Percentiles rank a stretch among this genome's conserved stretches.
Evolutionary conservation across 2,113 vertebrate species (phyloP).

Genomic region (Bubalus kerabau): DNA sequence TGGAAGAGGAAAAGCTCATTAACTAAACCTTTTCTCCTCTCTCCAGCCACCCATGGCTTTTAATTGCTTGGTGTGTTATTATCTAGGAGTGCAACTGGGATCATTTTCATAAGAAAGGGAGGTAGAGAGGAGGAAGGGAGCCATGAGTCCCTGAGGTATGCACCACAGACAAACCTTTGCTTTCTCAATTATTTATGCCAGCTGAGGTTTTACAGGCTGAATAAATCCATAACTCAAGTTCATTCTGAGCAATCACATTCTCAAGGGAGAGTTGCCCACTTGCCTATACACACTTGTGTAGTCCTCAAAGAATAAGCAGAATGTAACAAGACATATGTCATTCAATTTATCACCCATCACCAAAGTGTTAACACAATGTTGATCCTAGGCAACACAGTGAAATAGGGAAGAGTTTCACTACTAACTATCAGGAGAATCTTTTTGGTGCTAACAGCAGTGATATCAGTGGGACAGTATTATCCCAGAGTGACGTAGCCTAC

Average conservation of each 20-base stretch:
- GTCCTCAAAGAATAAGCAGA: slow-evolving; percentile 68
- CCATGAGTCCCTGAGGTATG: slow-evolving; percentile 81
- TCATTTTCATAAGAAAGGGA: slow-evolving; percentile 89
- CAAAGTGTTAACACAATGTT: slow-evolving; percentile 36
- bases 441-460: not conserved
- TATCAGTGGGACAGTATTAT: not conserved
- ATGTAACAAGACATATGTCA: slow-evolving; percentile 80
- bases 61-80: slow-evolving; percentile 96
- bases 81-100: slow-evolving; percentile 89
- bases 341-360: slow-evolving; percentile 67
- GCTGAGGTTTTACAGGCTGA: slow-evolving; percentile 88
- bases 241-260: slow-evolving; percentile 78
- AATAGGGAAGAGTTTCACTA: not conserved
- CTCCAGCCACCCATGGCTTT: slow-evolving; percentile 89
- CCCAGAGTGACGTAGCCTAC: not conserved
- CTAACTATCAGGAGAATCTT: not conserved
- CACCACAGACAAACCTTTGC: slow-evolving; percentile 84
- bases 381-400: not conserved
- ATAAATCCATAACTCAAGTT: slow-evolving; percentile 90
- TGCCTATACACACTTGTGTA: slow-evolving; percentile 68
- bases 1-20: slow-evolving; percentile 94
- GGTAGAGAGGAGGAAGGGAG: slow-evolving; percentile 76
- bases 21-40: slow-evolving; percentile 93
- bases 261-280: slow-evolving; percentile 80
- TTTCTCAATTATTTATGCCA: slow-evolving; percentile 91